Conservation (phyloP, 2,113 vertebrate species). For the Scalopus aquaticus region DNA sequence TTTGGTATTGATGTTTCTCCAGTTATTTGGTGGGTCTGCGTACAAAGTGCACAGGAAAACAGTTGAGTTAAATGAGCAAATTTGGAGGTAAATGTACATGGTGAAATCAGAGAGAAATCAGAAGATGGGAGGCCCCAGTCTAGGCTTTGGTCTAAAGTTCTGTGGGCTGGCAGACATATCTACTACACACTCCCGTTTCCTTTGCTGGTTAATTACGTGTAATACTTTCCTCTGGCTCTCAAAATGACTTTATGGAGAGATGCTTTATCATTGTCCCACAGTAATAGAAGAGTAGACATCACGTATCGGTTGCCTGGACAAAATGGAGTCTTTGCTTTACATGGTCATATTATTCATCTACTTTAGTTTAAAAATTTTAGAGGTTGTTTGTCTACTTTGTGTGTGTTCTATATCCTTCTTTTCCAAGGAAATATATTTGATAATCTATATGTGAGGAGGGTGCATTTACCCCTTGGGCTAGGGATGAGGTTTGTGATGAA, state of each 20-base stretch:
- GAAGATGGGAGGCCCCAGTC: background rate
- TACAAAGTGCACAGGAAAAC: background rate
- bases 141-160: background rate
- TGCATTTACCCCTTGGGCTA: background rate
- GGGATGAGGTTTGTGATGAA: background rate
- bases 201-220: background rate
- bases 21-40: background rate
- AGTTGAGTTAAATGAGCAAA: background rate
- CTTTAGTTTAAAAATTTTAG: background rate
- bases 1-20: background rate
- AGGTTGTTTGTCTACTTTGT: background rate
- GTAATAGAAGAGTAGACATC: background rate
- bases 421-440: background rate
- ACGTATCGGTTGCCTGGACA: background rate
- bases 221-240: background rate
- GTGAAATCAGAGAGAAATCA: no score
- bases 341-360: fast-evolving
- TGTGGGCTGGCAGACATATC: background rate
- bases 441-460: background rate
- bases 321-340: background rate
- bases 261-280: background rate
- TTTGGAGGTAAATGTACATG: background rate
- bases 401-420: background rate
- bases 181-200: background rate
- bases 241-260: background rate